Evolutionary conservation across 2,113 vertebrate species (phyloP).

Genomic region (Myotis yumanensis): DNA sequence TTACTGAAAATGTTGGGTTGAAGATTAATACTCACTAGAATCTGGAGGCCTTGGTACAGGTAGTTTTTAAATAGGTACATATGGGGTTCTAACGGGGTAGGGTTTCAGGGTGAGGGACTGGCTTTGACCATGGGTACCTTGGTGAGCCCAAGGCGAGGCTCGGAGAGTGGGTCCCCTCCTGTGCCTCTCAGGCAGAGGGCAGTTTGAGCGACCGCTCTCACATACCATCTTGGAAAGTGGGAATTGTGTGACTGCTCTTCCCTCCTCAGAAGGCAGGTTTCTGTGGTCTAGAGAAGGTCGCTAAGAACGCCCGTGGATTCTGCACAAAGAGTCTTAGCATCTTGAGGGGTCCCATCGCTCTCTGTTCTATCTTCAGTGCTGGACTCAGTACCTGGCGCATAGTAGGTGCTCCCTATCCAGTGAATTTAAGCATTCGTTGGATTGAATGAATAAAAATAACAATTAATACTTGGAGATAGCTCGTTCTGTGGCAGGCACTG

Average conservation of each 20-base stretch:
- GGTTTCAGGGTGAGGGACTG: background rate
- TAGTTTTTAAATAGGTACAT: background rate
- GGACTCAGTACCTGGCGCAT: background rate
- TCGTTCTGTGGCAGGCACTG: background rate
- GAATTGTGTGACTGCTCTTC: background rate
- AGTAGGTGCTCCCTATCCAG: too few relatives aligned
- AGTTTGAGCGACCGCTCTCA: background rate
- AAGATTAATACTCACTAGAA: background rate
- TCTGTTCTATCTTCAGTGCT: background rate
- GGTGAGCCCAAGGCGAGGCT: background rate
- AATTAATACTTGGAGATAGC: background rate
- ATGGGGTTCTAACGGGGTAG: background rate
- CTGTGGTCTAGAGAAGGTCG: background rate
- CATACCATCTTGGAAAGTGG: background rate
- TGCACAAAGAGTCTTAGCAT: background rate
- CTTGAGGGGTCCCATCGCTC: background rate
- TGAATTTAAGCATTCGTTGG: background rate
- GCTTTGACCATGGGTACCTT: background rate
- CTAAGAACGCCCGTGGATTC: rapidly evolving
- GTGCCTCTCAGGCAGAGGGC: background rate
- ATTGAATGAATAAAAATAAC: background rate
- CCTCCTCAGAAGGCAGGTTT: too few relatives aligned
- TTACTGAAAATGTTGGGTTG: background rate
- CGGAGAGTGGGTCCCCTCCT: too few relatives aligned
- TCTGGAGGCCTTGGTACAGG: background rate